Evolutionary conservation across 2,797 vertebrate species (phyloP).

Genomic region (Anabacerthia variegaticeps): DNA sequence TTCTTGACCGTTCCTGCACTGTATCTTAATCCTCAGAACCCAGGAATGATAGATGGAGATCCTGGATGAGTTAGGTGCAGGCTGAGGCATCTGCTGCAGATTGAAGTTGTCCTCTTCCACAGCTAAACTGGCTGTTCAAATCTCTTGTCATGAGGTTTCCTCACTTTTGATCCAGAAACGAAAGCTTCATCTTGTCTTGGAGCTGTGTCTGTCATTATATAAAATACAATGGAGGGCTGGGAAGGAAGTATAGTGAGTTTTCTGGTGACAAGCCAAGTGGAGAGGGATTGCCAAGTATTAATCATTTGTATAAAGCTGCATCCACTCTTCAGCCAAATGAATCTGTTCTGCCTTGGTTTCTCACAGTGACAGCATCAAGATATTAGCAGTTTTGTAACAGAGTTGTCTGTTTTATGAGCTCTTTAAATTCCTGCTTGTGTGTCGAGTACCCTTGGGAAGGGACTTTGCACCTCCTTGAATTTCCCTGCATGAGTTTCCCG

Average conservation of each 20-base stretch:
- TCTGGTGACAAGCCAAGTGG: conserved; percentile 47
- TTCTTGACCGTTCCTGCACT: not conserved
- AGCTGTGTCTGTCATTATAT: not conserved
- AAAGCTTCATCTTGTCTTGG: conserved; percentile 29
- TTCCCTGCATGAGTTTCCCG: not conserved
- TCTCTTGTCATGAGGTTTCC: not conserved
- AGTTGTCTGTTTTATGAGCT: not conserved
- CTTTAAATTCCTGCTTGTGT: not conserved
- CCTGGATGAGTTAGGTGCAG: not conserved
- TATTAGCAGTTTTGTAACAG: not conserved
- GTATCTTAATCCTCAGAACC: not conserved
- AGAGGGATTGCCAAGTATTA: conserved; percentile 61
- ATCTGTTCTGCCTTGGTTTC: conserved; percentile 55
- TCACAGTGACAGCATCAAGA: conserved; percentile 45
- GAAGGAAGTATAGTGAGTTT: conserved; percentile 56
- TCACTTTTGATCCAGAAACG: not conserved
- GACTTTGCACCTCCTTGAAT: not conserved
- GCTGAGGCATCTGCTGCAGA: not conserved
- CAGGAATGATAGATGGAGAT: not conserved
- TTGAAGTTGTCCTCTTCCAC: not conserved
- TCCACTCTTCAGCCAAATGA: conserved; percentile 51
- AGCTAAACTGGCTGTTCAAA: not conserved
- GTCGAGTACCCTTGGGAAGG: not conserved
- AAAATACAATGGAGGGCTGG: conserved; percentile 45
- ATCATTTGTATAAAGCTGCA: conserved; percentile 58